Base-by-base conservation (phyloP, 1,140 invertebrate species). In the Drosophila sproati region DNA sequence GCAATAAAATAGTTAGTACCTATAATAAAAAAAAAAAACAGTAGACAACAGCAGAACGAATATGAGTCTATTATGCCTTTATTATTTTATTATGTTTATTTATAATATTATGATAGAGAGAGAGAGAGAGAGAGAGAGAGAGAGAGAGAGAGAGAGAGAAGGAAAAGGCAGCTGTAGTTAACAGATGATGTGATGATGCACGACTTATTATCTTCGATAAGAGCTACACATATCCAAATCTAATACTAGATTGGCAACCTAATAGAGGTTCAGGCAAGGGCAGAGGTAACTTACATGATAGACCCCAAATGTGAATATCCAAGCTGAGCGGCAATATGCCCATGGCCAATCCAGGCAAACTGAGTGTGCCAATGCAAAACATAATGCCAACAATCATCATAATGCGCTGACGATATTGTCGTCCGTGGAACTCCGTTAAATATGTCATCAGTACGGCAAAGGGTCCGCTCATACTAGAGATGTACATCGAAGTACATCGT, bases 371-470 rank as follows among this genome's bases (percentile, higher is more conserved):
- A n/a, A 94, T 82, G 50, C 94, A 94, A 89, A 94, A 95, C 91
- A 95, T 95, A 0, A 95, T 93, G 8, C 95, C 95, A 20, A 95
- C 92, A 2, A 94, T 85, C 51, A 96, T 93, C 52, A 96, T 93
- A 3, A 96, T 93, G 10, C 94, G 94, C 0, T 95, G 93, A 29
- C 96, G 93, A 68, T 94, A 92, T 73, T 94, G 94, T 0, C 94
- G 93, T 2, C 94, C 93, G 90, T 96, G 95, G 35, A 96, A 94
- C 92, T 96, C 96, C 0, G 95, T 95, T 41, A 95, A 76, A 78
- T 96, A 96, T 0, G 95, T 94, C 79, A 96, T 94, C n/a, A 96
- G 92, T 0, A 96, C 94, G 0, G 96, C 95, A 81, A 95, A 96
- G 1, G 96, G 96, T 0, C 96, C 96, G 88, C 95, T 96, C 77